These are phyloP conservation scores for Nematostella vectensis DNA, from an alignment of 92 coral and sea anemone genomes.

Conservation along the genomic window DNA sequence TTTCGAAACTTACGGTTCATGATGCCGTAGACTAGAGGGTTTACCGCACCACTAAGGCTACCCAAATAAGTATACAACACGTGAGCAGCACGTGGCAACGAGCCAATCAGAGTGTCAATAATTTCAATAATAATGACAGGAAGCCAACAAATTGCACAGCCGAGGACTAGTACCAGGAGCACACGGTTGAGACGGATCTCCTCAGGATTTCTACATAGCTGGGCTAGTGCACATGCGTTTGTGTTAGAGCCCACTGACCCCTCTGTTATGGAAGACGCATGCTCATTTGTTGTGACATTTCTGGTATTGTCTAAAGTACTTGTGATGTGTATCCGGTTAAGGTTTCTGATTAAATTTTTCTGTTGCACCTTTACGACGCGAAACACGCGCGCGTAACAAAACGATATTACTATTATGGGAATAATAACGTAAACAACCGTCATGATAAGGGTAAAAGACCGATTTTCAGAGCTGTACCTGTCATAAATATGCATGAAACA, in stretches of 20 bases:
- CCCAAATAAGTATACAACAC: conserved; percentile 18
- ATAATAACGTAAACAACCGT: conserved; percentile 15
- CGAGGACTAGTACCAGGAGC: conserved; percentile 24
- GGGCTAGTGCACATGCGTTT: not conserved
- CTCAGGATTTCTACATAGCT: conserved; percentile 6
- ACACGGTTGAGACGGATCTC: conserved; percentile 30
- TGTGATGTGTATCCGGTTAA: too few relatives aligned
- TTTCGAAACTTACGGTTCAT: conserved; percentile 19
- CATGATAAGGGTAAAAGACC: conserved; percentile 3
- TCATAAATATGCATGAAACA: conserved; percentile 31
- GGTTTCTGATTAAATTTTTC: not conserved
- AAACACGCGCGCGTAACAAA: conserved; percentile 31
- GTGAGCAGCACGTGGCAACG: conserved; percentile 29
- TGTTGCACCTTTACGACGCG: conserved; percentile 16
- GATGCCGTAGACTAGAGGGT: conserved; percentile 32
- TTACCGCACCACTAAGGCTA: conserved; percentile 31
- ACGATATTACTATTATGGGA: conserved; percentile 19
- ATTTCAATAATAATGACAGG: conserved; percentile 26
- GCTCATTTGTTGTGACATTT: too few relatives aligned
- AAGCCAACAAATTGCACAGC: conserved; percentile 31
- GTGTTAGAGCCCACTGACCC: too few relatives aligned
- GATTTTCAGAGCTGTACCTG: conserved; percentile 1
- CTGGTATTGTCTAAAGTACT: too few relatives aligned
- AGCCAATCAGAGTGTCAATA: conserved; percentile 18
- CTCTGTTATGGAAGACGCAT: too few relatives aligned